Base-by-base conservation (phyloP, 2,888 invertebrate genomes). In the Cetonia aurata region DNA sequence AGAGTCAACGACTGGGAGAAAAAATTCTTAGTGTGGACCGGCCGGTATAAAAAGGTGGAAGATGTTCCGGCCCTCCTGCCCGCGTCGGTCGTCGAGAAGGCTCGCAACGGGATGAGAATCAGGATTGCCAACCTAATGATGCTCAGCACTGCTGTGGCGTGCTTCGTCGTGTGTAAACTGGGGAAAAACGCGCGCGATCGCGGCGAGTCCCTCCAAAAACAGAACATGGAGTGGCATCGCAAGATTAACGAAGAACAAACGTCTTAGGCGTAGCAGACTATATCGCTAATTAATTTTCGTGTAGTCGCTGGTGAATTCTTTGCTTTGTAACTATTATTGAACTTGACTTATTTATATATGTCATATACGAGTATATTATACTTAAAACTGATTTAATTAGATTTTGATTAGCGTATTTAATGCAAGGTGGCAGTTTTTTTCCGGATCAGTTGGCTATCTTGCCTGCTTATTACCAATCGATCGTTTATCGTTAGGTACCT, bases 21-120 rank as follows among this genome's bases (percentile, higher is more conserved):
- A 53, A 55, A 59, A 15, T 68, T 71, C 33, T 53, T 71, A n/a
- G 71, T 71, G 6, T 67, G 71, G 62, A 59, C 67, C 10, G 67
- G 71, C 10, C 67, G 62, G 33, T 71, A 62, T 41, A 50, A 53
- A 17, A 41, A 44, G 12, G 33, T 68, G 19, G 68, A 60, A 31
- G 71, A 71, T n/a, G 68, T 71, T 9, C 71, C 71, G 10, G n/a
- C 31, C 1, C 31, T 62, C 8, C 55, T 71, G 9, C 44, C 57
- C 4, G 55, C 55, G 12, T 53, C 67, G 2, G 62, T 60, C 15
- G 62, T 71, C 19, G 71, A 71, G 53, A 71, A 48, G 37, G 71
- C 71, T 41, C 67, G 71, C 4, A 59, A 59, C 46, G 46, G 48
- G 25, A 41, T 71, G 50, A 41, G 62, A 13, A 67, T 71, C 6